Evolutionary conservation across 64 coral and sea anemone genomes (phyloP).

Genomic region (Porites australiensis): DNA sequence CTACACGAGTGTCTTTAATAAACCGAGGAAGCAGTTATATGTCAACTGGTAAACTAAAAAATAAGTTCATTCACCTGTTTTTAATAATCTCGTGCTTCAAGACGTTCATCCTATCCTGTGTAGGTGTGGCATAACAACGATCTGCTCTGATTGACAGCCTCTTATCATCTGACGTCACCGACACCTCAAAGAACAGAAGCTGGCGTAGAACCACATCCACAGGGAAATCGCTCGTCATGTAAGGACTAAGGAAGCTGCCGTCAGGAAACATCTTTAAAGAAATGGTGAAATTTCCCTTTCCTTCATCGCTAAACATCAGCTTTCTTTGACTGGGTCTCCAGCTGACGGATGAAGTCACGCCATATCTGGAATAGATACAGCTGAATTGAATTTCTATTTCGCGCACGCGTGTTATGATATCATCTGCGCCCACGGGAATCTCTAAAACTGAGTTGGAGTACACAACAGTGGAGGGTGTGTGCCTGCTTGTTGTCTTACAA

Average conservation of each 20-base stretch:
- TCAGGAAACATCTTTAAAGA: too few relatives aligned
- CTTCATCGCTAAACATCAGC: slow-evolving; percentile 3
- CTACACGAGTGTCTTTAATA: too few relatives aligned
- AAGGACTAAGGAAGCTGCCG: not conserved
- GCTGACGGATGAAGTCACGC: slow-evolving; percentile 1
- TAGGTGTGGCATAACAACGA: slow-evolving; percentile 57
- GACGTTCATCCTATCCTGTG: not conserved
- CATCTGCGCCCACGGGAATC: not conserved
- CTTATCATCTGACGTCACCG: slow-evolving; percentile 16
- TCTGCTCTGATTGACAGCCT: slow-evolving; percentile 68
- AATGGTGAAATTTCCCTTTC: not conserved
- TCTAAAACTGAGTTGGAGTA: slow-evolving; percentile 57
- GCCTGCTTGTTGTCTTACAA: slow-evolving; percentile 39
- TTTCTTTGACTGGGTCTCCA: slow-evolving; percentile 11
- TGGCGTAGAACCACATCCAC: too few relatives aligned
- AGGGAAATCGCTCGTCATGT: slow-evolving; percentile 12
- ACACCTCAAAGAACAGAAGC: too few relatives aligned
- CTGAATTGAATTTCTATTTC: slow-evolving; percentile 38
- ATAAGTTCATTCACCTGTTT: slow-evolving; percentile 47
- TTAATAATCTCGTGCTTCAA: slow-evolving; percentile 68
- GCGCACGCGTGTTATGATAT: slow-evolving; percentile 40
- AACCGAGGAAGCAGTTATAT: too few relatives aligned
- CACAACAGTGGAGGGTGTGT: slow-evolving; percentile 12
- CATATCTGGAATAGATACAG: slow-evolving; percentile 29
- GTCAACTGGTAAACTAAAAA: too few relatives aligned